Evolutionary conservation across 2,113 vertebrate genomes (phyloP), one percentile per base, ranked within the genome.

Genomic region (Pangasianodon hypophthalmus): DNA sequence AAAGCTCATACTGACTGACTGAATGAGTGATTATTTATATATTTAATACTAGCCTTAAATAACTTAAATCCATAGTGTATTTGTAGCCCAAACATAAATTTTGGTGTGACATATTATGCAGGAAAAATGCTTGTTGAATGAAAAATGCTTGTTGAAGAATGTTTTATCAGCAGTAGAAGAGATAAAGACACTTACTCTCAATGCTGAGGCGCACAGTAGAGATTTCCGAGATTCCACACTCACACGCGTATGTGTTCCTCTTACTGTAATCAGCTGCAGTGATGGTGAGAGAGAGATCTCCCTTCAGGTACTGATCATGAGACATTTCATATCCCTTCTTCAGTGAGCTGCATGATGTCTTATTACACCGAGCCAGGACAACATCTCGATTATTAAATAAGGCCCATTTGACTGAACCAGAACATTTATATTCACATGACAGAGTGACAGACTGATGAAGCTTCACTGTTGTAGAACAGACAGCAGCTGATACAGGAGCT

Each of bases 261-360:
- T 8, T 16, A 18, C 37, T 67, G 84, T 85, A 62, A 85, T 85
- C 60, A 85, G 37, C 84, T 64, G 21, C 10, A 62, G 37, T 46
- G 84, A 85, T 85, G 60, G 21, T 29, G 56, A 85, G 84, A 64
- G 84, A 44, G 37, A 67, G 37, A 64, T 85, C 60, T 67, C 84
- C 84, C 37, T 46, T 48, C 60, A 48, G 37, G 60, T 85, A 85
- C 60, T 85, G 56, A 62, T 85, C 84, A 85, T 67, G 44, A 29
- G 84, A 85, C 5, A 85, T 85, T 0, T 16, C 4, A 67, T 29
- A 85, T 64, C 84, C 84, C 84, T 85, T 41, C 6, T 32, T 13
- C 60, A 48, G 0, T 67, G 84, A 62, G 4, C 21, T 62, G 84
- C 84, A 85, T 24, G 84, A 85, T 48, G 84, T 85, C 60, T 85